phyloP scores from a whole-genome alignment of 2,797 vertebrate genomes.

The Lycodopsis pacificus region DNA sequence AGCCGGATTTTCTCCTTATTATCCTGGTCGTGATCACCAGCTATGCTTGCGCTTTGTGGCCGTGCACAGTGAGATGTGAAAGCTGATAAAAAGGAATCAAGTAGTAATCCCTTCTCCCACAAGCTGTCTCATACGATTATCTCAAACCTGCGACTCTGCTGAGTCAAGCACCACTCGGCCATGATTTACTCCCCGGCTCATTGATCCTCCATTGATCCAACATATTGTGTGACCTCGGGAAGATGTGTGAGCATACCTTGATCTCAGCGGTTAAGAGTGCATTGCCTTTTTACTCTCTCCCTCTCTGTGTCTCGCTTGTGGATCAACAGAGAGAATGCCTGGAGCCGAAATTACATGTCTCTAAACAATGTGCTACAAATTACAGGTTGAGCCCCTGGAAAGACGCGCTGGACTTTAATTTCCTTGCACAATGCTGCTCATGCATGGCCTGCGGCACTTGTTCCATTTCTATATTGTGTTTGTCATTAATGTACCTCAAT shows the following conservation, averaged over 20 bases:
- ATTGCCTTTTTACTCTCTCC: slow-evolving; percentile 20
- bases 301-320: slow-evolving; percentile 13
- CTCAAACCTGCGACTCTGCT: slow-evolving; percentile 47
- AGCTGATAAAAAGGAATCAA: slow-evolving; percentile 67
- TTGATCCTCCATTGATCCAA: slow-evolving; percentile 32
- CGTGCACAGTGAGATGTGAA: slow-evolving; percentile 51
- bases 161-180: slow-evolving; percentile 41
- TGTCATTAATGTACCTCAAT: slow-evolving; percentile 28
- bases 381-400: slow-evolving; percentile 67
- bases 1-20: slow-evolving; percentile 47
- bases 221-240: not conserved
- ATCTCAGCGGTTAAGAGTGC: slow-evolving; percentile 13
- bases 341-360: slow-evolving; percentile 67
- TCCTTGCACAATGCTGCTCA: slow-evolving; percentile 38
- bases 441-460: slow-evolving; percentile 37
- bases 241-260: slow-evolving; percentile 8
- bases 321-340: slow-evolving; percentile 55
- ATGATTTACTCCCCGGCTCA: slow-evolving; percentile 25
- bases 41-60: slow-evolving; percentile 56
- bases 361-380: slow-evolving; percentile 72
- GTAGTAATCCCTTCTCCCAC: slow-evolving; percentile 58
- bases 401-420: slow-evolving; percentile 57
- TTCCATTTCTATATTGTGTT: slow-evolving; percentile 51
- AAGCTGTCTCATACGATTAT: slow-evolving; percentile 57
- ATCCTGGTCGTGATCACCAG: slow-evolving; percentile 48